Evolutionary conservation across 1,140 invertebrate species (phyloP), one percentile per base, ranked within the genome.

Genomic region (Ceratina calcarata): DNA sequence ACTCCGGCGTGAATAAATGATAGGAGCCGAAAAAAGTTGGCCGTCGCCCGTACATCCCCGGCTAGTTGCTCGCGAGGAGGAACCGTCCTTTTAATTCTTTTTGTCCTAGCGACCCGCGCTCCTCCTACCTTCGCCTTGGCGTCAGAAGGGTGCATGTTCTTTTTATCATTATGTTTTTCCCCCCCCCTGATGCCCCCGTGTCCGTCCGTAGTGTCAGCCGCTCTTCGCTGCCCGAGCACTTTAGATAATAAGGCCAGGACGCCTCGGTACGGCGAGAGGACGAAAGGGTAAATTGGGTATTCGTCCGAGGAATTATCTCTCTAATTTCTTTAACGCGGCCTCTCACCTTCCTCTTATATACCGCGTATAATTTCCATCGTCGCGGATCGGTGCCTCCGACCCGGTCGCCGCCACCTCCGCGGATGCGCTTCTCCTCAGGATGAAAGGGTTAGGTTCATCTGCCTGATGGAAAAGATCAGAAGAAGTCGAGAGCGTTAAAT

Each of bases 171-270:
- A 71, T 72, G 61, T 55, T 20, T 77, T 66, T 61, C 15, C 70
- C 53, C 57, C 74, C 62, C 68, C 77, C 58, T 37, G 24, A 60
- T 83, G 85, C 78, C 70, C 73, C 72, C 6, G 7, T 49, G 45
- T 24, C 22, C 45, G 65, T 70, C 27, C 53, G 67, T 70, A 81
- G 70, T 57, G 37, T 45, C 37, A 45, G 37, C 66, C 67, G 83
- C 72, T 82, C 86, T 86, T 82, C 80, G 87, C 86, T 84, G 83
- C 88, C 57, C 86, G 87, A 92, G 91, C 92, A 93, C 92, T 93
- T 93, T 93, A 93, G 92, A 93, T 93, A 93, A 92, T 93, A 93
- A 93, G 92, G 89, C 91, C 89, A 92, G 89, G 87, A 89, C 85
- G 87, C 87, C 87, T 72, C 87, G 80, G 85, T 49, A 83, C 84